Conservation (phyloP, 2,888 invertebrate species). For the Pachymerium ferrugineum region DNA sequence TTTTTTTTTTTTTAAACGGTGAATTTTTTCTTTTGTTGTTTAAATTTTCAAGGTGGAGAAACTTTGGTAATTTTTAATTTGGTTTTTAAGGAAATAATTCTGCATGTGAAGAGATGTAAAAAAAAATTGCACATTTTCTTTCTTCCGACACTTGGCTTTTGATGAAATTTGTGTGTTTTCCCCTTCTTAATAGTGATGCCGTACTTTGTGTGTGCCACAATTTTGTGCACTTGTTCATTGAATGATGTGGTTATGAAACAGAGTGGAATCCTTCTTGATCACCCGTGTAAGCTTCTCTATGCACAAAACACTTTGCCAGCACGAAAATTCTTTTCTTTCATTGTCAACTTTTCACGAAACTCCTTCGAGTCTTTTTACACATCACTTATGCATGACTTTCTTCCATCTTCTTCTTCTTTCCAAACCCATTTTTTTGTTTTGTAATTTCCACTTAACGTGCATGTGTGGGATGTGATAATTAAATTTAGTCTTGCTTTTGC, state of each 20-base stretch:
- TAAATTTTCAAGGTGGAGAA: no score
- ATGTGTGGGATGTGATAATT: no score
- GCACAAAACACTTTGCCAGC: conserved; percentile 34
- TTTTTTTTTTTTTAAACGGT: no score
- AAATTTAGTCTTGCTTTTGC: no score
- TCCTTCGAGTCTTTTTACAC: neutral
- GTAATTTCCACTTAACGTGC: no score
- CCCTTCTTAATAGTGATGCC: neutral
- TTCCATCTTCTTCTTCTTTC: no score
- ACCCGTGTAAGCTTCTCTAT: conserved; percentile 30
- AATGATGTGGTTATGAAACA: neutral
- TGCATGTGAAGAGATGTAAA: no score
- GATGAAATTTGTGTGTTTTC: neutral
- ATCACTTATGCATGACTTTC: neutral
- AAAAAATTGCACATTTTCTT: neutral
- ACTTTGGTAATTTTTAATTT: no score
- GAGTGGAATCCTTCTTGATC: conserved; percentile 32
- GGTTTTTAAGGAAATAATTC: no score
- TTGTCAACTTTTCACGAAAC: neutral
- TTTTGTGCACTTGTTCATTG: neutral
- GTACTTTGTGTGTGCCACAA: neutral
- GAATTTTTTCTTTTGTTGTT: no score
- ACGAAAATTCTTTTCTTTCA: neutral
- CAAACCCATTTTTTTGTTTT: no score
- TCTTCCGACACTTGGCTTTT: no score